These are phyloP conservation scores for Neoascia interrupta DNA, from an alignment of 2,888 invertebrate genomes.

Conservation along the genomic window DNA sequence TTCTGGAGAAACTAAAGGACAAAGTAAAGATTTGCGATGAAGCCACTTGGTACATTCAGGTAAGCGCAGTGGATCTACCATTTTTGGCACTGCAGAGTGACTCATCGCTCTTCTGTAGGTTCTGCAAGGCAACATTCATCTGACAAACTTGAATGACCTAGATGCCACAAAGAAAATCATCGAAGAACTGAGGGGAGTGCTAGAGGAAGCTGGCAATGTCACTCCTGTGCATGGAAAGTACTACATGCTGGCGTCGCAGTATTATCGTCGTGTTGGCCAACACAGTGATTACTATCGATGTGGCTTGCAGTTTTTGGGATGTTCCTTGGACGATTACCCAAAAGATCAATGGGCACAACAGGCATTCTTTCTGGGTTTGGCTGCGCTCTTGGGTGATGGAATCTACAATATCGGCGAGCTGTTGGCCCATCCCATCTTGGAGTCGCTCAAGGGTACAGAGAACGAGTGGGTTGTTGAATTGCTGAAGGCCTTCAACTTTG, in stretches of 20 bases:
- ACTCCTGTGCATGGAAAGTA: constrained; percentile 96
- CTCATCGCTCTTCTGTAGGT: constrained; percentile 81
- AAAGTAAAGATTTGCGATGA: constrained; percentile 94
- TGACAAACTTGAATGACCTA: constrained; percentile 88
- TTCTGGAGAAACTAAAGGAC: constrained; percentile 92
- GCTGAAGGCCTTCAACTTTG: constrained; percentile 91
- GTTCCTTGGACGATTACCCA: constrained; percentile 85
- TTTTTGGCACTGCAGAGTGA: constrained; percentile 13
- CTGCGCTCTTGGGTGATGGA: constrained; percentile 95
- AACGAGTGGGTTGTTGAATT: constrained; percentile 94
- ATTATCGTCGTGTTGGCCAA: constrained; percentile 90
- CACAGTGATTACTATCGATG: constrained; percentile 97
- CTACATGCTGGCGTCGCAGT: constrained; percentile 94
- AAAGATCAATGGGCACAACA: constrained; percentile 86
- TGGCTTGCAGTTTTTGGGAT: constrained; percentile 91
- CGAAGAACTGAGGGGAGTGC: constrained; percentile 89
- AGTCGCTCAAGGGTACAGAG: constrained; percentile 88
- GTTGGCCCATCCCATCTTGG: constrained; percentile 96
- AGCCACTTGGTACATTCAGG: constrained; percentile 84
- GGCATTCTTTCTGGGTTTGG: constrained; percentile 95
- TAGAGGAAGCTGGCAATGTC: constrained; percentile 95
- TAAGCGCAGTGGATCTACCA: too few species aligned
- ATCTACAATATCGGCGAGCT: constrained; percentile 99
- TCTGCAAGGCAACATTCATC: constrained; percentile 88
- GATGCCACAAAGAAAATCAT: constrained; percentile 91